Conservation (phyloP, 2,113 vertebrate species). For the Triplophysa tibetana region DNA sequence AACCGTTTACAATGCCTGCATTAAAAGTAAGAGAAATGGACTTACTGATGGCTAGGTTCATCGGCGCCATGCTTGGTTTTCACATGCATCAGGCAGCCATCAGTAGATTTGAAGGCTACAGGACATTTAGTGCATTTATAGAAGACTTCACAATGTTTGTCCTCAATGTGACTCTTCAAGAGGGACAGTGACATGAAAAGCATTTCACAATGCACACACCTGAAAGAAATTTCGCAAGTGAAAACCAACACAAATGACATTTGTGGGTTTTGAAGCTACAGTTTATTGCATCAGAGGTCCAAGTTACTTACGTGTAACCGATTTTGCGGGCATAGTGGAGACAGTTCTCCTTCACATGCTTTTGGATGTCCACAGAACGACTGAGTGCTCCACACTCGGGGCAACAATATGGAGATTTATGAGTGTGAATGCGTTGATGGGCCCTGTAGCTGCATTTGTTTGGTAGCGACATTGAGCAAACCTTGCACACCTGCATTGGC, state of each 20-base stretch:
- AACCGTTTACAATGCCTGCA: not conserved
- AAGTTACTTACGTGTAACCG: slow-evolving; percentile 84
- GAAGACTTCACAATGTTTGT: slow-evolving; percentile 91
- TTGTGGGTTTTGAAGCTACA: not conserved
- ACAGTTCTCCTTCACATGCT: slow-evolving; percentile 94
- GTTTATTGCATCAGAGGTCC: not conserved
- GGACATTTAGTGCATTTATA: slow-evolving; percentile 93
- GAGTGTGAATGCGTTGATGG: slow-evolving; percentile 88
- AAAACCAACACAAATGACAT: not conserved
- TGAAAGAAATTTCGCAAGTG: slow-evolving; percentile 55
- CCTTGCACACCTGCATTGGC: slow-evolving; percentile 81
- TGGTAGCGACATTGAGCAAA: slow-evolving; percentile 93
- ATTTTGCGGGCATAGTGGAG: slow-evolving; percentile 93
- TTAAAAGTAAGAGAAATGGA: slow-evolving; percentile 44
- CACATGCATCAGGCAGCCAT: slow-evolving; percentile 82
- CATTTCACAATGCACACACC: slow-evolving; percentile 93
- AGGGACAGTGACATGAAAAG: slow-evolving; percentile 85
- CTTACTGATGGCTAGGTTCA: slow-evolving; percentile 82
- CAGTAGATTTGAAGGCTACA: slow-evolving; percentile 89
- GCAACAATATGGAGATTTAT: slow-evolving; percentile 94
- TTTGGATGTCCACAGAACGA: slow-evolving; percentile 91
- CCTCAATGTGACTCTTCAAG: slow-evolving; percentile 89
- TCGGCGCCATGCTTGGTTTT: slow-evolving; percentile 79
- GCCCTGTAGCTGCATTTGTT: slow-evolving; percentile 94
- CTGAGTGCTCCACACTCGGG: slow-evolving; percentile 90